phyloP scores from a whole-genome alignment of 2,113 vertebrate genomes.

The Herpetotheres cachinnans region DNA sequence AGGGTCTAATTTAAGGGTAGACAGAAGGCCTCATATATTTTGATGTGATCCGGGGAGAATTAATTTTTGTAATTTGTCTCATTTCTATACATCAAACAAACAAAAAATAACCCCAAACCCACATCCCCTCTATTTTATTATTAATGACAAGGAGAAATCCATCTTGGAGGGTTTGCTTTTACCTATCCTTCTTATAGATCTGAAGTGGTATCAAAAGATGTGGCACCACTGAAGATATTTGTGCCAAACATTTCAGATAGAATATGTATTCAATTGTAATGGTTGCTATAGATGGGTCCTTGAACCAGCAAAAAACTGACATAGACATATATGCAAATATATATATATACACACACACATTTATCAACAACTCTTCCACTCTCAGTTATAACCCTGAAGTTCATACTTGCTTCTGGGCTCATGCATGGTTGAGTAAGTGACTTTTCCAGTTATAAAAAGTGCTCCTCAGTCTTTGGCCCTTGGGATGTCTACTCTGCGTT shows the following conservation, averaged over 20 bases:
- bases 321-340: not conserved
- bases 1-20: not conserved
- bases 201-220: not conserved
- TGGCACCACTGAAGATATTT: not conserved
- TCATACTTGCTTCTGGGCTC: not conserved
- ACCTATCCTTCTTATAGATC: not conserved
- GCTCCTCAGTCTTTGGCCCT: not conserved
- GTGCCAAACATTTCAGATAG: not conserved
- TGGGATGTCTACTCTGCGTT: not conserved
- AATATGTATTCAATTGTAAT: not conserved
- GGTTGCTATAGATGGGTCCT: not conserved
- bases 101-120: not conserved
- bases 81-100: not conserved
- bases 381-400: not conserved
- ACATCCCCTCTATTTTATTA: not conserved
- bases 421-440: accelerated
- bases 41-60: no score
- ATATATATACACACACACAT: not conserved
- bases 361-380: not conserved
- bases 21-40: not conserved
- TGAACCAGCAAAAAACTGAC: not conserved
- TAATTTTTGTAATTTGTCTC: not conserved
- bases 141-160: not conserved
- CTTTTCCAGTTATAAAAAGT: not conserved
- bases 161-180: not conserved